Evolutionary conservation across 1,140 invertebrate species (phyloP).

Genomic region (Zaprionus taronus): DNA sequence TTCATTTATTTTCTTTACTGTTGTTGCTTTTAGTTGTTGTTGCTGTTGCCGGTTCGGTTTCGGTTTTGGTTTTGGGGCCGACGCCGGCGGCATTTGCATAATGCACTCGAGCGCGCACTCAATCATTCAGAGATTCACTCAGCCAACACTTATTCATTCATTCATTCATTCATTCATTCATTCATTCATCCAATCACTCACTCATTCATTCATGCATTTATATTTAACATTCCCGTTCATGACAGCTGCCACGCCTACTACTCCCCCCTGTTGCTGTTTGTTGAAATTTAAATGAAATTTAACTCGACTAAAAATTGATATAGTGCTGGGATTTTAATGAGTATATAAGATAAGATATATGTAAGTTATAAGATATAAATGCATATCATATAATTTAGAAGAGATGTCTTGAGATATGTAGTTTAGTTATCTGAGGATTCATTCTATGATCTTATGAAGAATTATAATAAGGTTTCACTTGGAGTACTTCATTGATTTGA

Average conservation of each 20-base stretch:
- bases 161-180: neutral
- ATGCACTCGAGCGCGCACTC: conserved; percentile 48
- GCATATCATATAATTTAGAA: too few relatives aligned
- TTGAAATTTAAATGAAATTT: neutral
- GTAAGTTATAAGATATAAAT: too few relatives aligned
- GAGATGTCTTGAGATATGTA: too few relatives aligned
- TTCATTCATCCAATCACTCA: conserved; percentile 29
- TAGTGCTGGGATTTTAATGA: too few relatives aligned
- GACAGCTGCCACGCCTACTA: conserved; percentile 22
- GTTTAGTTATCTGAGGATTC: too few relatives aligned
- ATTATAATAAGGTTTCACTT: too few relatives aligned
- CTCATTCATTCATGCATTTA: conserved; percentile 35
- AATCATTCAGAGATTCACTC: conserved; percentile 46
- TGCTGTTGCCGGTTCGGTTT: conserved; percentile 27
- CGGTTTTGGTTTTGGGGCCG: conserved; percentile 26
- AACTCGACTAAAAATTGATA: neutral
- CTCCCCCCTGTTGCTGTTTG: neutral
- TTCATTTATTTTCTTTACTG: conserved; percentile 15
- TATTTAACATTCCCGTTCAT: conserved; percentile 42
- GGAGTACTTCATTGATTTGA: too few relatives aligned
- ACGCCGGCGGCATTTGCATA: conserved; percentile 50
- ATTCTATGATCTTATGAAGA: too few relatives aligned
- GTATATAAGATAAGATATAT: too few relatives aligned
- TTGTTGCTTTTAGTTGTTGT: conserved; percentile 25
- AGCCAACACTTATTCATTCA: conserved; percentile 17